A percentile compares a stretch with the other conserved stretches of the same genome.
Conservation (phyloP, 1,140 invertebrate species). For the Araneus ventricosus region DNA sequence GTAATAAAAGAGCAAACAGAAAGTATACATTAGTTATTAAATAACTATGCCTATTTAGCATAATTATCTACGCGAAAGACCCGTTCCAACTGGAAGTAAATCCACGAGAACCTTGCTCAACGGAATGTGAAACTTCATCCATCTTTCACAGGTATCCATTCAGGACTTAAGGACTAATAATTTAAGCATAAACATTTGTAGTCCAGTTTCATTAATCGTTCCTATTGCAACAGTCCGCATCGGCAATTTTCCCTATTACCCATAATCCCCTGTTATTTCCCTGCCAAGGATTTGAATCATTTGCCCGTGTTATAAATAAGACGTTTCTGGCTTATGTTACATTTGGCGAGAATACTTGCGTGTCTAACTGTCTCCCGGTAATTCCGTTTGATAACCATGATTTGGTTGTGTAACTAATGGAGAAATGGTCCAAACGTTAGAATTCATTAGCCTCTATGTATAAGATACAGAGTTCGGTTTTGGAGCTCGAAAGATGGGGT, state of each 20-base stretch:
- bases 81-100: too few relatives aligned
- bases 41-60: too few relatives aligned
- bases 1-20: too few relatives aligned
- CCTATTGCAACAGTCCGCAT: neutral
- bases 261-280: slow-evolving; percentile 27
- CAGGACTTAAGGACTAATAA: neutral
- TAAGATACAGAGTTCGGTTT: neutral
- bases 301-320: neutral
- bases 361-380: neutral
- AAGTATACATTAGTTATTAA: too few relatives aligned
- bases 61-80: too few relatives aligned
- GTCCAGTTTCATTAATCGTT: neutral
- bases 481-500: neutral
- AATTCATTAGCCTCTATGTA: neutral
- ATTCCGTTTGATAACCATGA: neutral
- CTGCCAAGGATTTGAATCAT: neutral
- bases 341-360: neutral
- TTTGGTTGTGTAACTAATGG: neutral
- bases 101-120: neutral
- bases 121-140: neutral
- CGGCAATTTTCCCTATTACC: slow-evolving; percentile 24
- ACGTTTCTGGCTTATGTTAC: neutral
- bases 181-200: neutral
- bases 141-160: neutral
- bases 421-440: neutral